Percentiles rank a stretch among this genome's conserved stretches.
These are phyloP conservation scores for Styela clava DNA, from an alignment of 23 tunicate genomes.

Conservation along the genomic window DNA sequence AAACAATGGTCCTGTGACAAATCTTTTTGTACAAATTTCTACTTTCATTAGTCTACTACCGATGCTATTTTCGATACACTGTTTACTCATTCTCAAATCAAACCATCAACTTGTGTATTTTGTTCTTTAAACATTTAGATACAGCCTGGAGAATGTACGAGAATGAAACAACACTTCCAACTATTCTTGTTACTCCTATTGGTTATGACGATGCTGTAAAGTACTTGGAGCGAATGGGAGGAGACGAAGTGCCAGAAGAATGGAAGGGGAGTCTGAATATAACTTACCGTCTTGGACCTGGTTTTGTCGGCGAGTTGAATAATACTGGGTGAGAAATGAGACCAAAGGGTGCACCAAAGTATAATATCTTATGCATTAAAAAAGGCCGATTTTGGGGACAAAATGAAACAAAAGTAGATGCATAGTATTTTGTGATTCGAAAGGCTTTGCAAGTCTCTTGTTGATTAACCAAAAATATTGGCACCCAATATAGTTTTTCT, in stretches of 20 bases:
- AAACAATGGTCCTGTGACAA: too few relatives aligned
- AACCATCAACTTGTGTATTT: too few relatives aligned
- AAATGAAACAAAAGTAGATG: background rate
- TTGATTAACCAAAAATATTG: too few relatives aligned
- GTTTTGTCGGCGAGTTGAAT: conserved; percentile 20
- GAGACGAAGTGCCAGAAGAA: conserved; percentile 13
- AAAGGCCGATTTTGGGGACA: background rate
- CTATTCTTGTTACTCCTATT: conserved; percentile 19
- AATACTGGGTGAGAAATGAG: conserved; percentile 13
- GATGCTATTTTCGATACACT: too few relatives aligned
- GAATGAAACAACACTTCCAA: conserved; percentile 12
- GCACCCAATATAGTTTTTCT: too few relatives aligned
- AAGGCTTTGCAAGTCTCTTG: too few relatives aligned
- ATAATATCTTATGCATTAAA: background rate
- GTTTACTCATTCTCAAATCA: too few relatives aligned
- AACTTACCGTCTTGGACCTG: conserved; percentile 35
- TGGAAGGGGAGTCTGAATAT: conserved; percentile 35
- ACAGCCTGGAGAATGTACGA: conserved; percentile 46
- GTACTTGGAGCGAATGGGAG: conserved; percentile 25
- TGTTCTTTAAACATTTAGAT: too few relatives aligned
- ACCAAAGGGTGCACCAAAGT: background rate
- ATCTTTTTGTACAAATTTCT: too few relatives aligned
- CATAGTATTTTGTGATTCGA: background rate
- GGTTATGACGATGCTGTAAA: conserved; percentile 24
- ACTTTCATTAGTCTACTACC: too few relatives aligned